phyloP scores from a whole-genome alignment of 2,797 vertebrate genomes.

The Urosaurus nigricauda region DNA sequence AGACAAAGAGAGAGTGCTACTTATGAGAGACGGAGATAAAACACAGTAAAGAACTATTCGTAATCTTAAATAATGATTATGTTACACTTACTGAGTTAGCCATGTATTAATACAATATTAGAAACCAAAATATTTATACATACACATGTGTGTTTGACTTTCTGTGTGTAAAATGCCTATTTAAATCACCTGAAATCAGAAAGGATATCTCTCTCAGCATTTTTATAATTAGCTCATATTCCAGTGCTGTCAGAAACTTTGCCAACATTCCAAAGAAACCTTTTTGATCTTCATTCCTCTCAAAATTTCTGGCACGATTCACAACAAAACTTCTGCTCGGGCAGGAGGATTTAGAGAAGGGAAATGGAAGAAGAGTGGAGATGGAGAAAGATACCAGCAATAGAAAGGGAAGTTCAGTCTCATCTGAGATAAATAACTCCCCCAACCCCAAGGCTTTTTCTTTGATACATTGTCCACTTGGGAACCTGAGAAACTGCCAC shows the following conservation, averaged over 20 bases:
- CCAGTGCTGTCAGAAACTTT: neutral
- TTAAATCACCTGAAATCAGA: neutral
- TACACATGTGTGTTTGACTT: neutral
- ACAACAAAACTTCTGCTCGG: neutral
- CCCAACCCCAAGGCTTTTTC: neutral
- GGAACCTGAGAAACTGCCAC: constrained; percentile 23
- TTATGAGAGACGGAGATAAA: neutral
- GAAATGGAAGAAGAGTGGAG: neutral
- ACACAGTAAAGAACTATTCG: neutral
- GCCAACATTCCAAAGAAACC: neutral
- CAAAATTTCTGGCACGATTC: neutral
- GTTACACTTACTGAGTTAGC: neutral
- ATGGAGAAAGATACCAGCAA: neutral
- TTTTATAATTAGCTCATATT: neutral
- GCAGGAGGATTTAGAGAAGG: neutral
- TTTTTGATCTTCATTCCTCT: neutral
- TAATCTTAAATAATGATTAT: neutral
- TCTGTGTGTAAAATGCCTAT: neutral
- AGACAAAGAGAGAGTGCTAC: too few species aligned
- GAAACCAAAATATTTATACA: neutral
- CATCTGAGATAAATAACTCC: neutral
- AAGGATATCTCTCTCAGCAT: neutral
- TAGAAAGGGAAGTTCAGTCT: neutral
- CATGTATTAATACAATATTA: neutral
- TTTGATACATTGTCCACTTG: constrained; percentile 23